phyloP scores from a whole-genome alignment of 2,797 vertebrate genomes.

The Mionectes olivaceus region DNA sequence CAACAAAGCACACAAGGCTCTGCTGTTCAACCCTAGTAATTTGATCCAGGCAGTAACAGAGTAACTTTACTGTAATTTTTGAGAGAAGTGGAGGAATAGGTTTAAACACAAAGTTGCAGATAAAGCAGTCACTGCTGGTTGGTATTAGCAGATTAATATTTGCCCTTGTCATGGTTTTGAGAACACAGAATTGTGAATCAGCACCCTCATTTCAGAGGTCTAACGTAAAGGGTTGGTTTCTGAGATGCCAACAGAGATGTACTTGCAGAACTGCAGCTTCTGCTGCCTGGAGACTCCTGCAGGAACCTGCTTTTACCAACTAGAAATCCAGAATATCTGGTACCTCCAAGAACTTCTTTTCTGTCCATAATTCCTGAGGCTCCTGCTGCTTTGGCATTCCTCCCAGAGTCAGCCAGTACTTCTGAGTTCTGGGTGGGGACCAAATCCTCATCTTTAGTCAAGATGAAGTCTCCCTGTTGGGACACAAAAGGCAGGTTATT shows the following conservation, averaged over 20 bases:
- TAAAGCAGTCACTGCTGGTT: not conserved
- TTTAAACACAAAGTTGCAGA: not conserved
- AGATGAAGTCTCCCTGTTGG: constrained; percentile 76
- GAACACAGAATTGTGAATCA: not conserved
- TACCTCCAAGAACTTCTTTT: constrained; percentile 85
- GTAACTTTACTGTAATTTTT: not conserved
- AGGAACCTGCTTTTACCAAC: not conserved
- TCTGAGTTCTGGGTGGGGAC: not conserved
- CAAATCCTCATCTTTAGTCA: constrained; percentile 54
- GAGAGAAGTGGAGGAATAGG: not conserved
- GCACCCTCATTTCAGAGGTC: not conserved
- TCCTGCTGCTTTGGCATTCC: constrained; percentile 66
- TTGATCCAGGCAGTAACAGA: not conserved
- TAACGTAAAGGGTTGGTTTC: not conserved
- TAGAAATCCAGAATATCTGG: constrained; percentile 32
- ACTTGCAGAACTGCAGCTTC: not conserved
- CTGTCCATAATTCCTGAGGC: constrained; percentile 81
- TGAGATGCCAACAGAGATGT: not conserved
- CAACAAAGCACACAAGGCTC: not conserved
- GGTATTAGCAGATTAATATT: not conserved
- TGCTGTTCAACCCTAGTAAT: not conserved
- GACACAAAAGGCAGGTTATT: constrained; percentile 35
- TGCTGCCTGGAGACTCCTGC: not conserved
- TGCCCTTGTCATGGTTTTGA: not conserved
- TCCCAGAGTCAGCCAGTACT: not conserved